These are phyloP conservation scores for Tragelaphus imberbis DNA, from an alignment of 2,113 vertebrate genomes.

Conservation along the genomic window DNA sequence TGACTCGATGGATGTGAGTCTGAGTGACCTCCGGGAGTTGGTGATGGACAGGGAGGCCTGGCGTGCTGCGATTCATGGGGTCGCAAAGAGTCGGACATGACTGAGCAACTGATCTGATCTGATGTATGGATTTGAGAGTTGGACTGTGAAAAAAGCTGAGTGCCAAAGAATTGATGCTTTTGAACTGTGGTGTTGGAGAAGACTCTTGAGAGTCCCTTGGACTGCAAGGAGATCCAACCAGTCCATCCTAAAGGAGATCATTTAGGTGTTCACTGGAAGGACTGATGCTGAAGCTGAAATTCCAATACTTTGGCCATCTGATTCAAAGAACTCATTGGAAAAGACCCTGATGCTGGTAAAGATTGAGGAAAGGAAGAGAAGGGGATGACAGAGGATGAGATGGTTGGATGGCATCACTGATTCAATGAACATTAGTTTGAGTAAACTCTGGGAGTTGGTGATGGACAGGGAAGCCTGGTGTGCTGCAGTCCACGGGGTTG, in stretches of 20 bases:
- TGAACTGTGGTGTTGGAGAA: not conserved
- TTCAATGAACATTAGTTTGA: not conserved
- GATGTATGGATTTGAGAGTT: not conserved
- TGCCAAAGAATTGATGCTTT: fast-evolving
- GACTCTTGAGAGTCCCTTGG: not conserved
- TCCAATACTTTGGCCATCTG: not conserved
- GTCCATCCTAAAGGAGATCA: not conserved
- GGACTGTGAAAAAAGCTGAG: not conserved
- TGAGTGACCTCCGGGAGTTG: no score
- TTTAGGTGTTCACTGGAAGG: not conserved
- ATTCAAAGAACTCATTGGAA: not conserved
- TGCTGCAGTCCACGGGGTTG: fast-evolving
- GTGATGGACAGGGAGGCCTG: no score
- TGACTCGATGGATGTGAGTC: no score
- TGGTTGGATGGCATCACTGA: not conserved
- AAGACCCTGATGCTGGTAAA: not conserved
- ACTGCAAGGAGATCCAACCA: not conserved
- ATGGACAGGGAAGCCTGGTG: not conserved
- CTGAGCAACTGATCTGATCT: no score
- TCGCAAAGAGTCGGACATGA: no score
- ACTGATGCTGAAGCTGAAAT: not conserved
- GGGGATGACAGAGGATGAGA: fast-evolving
- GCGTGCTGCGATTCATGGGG: no score
- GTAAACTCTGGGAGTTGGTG: not conserved
- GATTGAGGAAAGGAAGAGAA: not conserved